A percentile compares a stretch with the other conserved stretches of the same genome.
Evolutionary conservation across 2,113 vertebrate species (phyloP).

Genomic region (Enhydra lutris): DNA sequence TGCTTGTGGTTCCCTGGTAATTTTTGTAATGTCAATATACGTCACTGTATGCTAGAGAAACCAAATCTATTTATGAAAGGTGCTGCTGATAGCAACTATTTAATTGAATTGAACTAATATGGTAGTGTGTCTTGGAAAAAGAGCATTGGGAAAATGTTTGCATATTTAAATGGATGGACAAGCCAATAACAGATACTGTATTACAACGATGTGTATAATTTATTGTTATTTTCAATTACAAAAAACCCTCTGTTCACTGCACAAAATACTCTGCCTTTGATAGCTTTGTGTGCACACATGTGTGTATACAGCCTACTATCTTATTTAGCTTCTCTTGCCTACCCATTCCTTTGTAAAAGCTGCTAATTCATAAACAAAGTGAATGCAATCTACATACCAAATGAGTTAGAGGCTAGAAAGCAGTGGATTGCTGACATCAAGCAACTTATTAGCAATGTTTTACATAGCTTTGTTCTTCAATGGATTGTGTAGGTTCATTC

Average conservation of each 20-base stretch:
- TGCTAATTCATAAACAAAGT: constrained; percentile 71
- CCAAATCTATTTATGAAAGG: constrained; percentile 41
- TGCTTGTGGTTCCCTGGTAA: background rate
- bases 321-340: constrained; percentile 58
- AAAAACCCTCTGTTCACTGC: background rate
- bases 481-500: constrained; percentile 45
- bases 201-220: constrained; percentile 59
- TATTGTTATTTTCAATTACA: constrained; percentile 57
- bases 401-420: constrained; percentile 24
- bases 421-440: constrained; percentile 59
- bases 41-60: constrained; percentile 25
- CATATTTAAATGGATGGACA: constrained; percentile 61
- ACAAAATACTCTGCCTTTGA: constrained; percentile 20
- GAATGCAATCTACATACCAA: constrained; percentile 23
- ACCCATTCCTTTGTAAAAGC: constrained; percentile 40
- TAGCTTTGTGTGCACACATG: background rate
- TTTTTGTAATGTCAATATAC: background rate
- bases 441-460: constrained; percentile 59
- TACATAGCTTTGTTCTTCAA: constrained; percentile 41
- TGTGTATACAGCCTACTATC: background rate
- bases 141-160: constrained; percentile 39
- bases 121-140: background rate
- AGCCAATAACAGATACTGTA: constrained; percentile 54
- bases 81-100: constrained; percentile 14
- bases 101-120: constrained; percentile 67